Conservation (phyloP, 2,113 vertebrate species). For the Coregonus clupeaformis region DNA sequence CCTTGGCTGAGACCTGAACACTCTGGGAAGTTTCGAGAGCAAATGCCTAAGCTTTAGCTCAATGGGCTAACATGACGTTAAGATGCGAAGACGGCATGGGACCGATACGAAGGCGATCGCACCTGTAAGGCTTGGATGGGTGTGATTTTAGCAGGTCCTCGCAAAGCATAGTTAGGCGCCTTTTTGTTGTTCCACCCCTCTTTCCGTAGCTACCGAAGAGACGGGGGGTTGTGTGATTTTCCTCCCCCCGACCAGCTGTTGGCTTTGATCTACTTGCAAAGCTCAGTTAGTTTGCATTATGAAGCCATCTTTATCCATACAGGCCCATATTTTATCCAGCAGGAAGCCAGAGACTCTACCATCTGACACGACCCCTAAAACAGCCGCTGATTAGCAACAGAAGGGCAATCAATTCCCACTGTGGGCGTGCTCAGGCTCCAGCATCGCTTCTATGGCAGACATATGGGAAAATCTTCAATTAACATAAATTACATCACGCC, state of each 20-base stretch:
- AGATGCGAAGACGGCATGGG: too few species aligned
- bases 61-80: too few species aligned
- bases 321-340: constrained; percentile 54
- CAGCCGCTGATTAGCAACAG: constrained; percentile 65
- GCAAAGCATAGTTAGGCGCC: constrained; percentile 49
- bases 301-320: constrained; percentile 53
- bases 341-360: constrained; percentile 52
- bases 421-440: constrained; percentile 44
- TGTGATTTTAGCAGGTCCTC: constrained; percentile 51
- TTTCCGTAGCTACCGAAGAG: constrained; percentile 33
- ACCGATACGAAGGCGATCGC: too few species aligned
- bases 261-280: constrained; percentile 54
- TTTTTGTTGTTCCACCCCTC: constrained; percentile 42
- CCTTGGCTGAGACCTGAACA: too few species aligned
- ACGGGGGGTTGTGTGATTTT: constrained; percentile 38
- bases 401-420: constrained; percentile 54
- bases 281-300: constrained; percentile 55
- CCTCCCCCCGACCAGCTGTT: constrained; percentile 49
- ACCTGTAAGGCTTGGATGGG: constrained; percentile 40
- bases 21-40: too few species aligned
- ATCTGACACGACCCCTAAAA: constrained; percentile 60
- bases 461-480: constrained; percentile 56
- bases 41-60: too few species aligned
- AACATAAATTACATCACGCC: constrained; percentile 52
- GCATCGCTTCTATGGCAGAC: constrained; percentile 50